These are phyloP conservation scores for Amazona vittata DNA, from an alignment of 2,113 vertebrate genomes.

Conservation along the genomic window DNA sequence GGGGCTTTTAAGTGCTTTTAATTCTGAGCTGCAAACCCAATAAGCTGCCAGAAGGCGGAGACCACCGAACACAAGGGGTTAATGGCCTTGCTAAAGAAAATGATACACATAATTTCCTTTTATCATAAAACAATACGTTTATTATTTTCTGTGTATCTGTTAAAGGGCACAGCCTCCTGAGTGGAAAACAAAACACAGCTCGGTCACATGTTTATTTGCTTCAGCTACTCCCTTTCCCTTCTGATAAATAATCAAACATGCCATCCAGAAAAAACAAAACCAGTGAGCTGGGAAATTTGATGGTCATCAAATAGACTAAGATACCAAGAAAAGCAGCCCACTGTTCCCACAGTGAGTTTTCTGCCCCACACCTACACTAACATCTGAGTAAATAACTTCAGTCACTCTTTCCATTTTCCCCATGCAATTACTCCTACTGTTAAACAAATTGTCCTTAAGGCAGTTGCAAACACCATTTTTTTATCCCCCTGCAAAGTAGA, in stretches of 20 bases:
- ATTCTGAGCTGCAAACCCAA: conserved; percentile 52
- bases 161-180: conserved; percentile 89
- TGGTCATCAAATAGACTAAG: conserved; percentile 86
- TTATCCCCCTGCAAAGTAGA: conserved; percentile 59
- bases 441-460: conserved; percentile 90
- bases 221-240: conserved; percentile 92
- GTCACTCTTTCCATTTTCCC: conserved; percentile 95
- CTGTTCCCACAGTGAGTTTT: conserved; percentile 90
- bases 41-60: conserved; percentile 46
- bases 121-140: conserved; percentile 87
- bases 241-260: conserved; percentile 98
- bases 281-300: conserved; percentile 82
- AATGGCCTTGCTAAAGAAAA: conserved; percentile 60
- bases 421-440: conserved; percentile 91
- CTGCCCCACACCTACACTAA: conserved; percentile 94
- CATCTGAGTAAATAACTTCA: conserved; percentile 96
- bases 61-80: conserved; percentile 63
- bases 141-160: conserved; percentile 87
- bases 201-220: conserved; percentile 94
- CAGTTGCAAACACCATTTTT: conserved; percentile 77
- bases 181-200: conserved; percentile 94
- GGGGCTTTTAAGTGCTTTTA: conserved; percentile 19
- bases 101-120: conserved; percentile 77
- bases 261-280: conserved; percentile 97
- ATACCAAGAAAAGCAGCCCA: conserved; percentile 92